phyloP scores from a whole-genome alignment of 2,888 invertebrate genomes.

The Acleris cristana region DNA sequence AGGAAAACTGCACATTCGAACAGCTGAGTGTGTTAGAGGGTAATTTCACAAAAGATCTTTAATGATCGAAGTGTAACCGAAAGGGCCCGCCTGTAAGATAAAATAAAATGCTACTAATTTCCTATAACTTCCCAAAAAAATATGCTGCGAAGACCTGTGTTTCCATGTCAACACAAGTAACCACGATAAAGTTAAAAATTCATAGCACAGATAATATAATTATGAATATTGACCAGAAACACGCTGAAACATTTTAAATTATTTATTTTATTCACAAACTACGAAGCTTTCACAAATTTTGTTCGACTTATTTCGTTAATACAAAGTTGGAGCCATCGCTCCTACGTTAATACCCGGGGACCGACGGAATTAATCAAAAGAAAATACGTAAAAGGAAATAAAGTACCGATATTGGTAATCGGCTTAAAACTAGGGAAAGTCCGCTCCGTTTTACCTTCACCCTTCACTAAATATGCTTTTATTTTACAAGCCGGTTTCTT shows the following conservation, averaged over 20 bases:
- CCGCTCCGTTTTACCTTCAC: constrained; percentile 5
- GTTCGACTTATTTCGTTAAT: constrained; percentile 12
- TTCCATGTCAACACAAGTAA: too few species aligned
- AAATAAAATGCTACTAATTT: too few species aligned
- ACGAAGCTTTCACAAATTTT: constrained; percentile 6
- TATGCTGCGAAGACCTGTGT: too few species aligned
- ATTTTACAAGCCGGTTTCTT: too few species aligned
- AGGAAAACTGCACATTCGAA: too few species aligned
- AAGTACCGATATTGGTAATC: constrained; percentile 30
- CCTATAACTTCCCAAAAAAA: too few species aligned
- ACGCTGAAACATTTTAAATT: not conserved
- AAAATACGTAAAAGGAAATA: constrained; percentile 29
- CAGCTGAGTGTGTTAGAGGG: too few species aligned
- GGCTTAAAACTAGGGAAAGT: constrained; percentile 28
- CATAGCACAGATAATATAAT: too few species aligned
- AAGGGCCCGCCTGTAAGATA: too few species aligned
- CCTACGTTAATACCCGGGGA: constrained; percentile 7
- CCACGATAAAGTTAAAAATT: too few species aligned
- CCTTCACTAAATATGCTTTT: constrained; percentile 6
- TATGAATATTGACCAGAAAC: not conserved
- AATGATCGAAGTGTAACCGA: too few species aligned
- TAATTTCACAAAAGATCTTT: too few species aligned
- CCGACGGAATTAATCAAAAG: constrained; percentile 28
- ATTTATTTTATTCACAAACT: constrained; percentile 6
- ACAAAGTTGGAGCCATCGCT: constrained; percentile 13